These are phyloP conservation scores for Lamellibrachia columna DNA, from an alignment of 2,888 invertebrate species.

Conservation along the genomic window DNA sequence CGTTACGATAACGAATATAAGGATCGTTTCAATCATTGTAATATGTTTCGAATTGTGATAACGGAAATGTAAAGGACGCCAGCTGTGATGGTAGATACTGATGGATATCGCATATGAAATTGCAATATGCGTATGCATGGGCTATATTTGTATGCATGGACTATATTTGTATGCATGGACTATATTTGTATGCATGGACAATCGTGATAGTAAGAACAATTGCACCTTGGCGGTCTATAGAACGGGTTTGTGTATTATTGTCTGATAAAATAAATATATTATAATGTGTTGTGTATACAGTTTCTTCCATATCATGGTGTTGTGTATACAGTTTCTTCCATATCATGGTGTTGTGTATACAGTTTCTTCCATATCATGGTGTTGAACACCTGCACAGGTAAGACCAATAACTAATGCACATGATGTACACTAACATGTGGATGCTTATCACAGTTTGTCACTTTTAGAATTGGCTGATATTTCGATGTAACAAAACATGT, in stretches of 20 bases:
- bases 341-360: too few relatives aligned
- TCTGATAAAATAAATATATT: background rate
- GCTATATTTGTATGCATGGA: background rate
- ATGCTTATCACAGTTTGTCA: too few relatives aligned
- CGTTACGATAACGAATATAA: background rate
- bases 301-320: too few relatives aligned
- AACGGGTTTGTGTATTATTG: background rate
- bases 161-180: background rate
- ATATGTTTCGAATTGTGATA: background rate
- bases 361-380: too few relatives aligned
- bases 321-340: too few relatives aligned
- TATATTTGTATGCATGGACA: background rate
- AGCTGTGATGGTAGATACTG: background rate
- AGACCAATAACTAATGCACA: too few relatives aligned
- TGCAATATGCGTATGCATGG: background rate
- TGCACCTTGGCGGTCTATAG: background rate
- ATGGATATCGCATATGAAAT: background rate
- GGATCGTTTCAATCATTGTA: background rate
- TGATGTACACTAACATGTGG: too few relatives aligned
- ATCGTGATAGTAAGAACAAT: background rate
- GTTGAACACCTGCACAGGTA: too few relatives aligned
- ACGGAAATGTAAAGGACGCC: background rate
- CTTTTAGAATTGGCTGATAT: too few relatives aligned
- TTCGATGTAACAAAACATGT: too few relatives aligned
- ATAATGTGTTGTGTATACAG: background rate